Evolutionary conservation across 92 coral and sea anemone genomes (phyloP), one percentile per base, ranked within the genome.

Genomic region (Hydrozoanthus gracilis): DNA sequence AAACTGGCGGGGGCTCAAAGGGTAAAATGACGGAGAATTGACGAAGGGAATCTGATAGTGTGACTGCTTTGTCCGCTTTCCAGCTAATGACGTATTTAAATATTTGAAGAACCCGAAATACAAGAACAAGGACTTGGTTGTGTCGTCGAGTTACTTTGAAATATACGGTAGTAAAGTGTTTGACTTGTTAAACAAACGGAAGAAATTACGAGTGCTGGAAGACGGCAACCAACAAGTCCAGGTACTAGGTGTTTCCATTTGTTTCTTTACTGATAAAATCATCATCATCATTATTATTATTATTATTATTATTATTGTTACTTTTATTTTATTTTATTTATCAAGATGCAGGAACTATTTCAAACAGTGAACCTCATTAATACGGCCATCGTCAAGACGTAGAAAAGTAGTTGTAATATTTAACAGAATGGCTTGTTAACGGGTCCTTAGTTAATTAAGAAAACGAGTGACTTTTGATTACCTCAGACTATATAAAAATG

Each of bases 81-180:
- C 89, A 95, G 99, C 99, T 12, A 91, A 91, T 18, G 99, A 97
- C 70, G 98, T 97, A 12, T 97, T 97, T 84, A 97, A 92, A 82
- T 88, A 88, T 60, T 90, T 83, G 80, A 92, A 82, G 86, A 89
- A 93, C 69, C 82, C 98, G 6, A 97, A 95, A 79, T 93, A 97
- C 94, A 97, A 97, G 88, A 95, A 93, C 87, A 97, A 97, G 74
- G 99, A 97, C 77, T 91, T 97, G 85, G 88, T 97, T 48, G 92
- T 97, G 55, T 97, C 99, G 7, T 94, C 95, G 13, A 97, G 99
- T 74, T 97, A 93, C 86, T 97, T 97, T 88, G 99, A 97, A 80
- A 97, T 97, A 56, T 97, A 97, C 50, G 99, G 99, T 44, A 95
- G 97, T 76, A 97, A 97, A 92, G 99, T 97, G 46, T 97, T 97